Evolutionary conservation across 2,113 vertebrate genomes (phyloP).

Genomic region (Takifugu flavidus): DNA sequence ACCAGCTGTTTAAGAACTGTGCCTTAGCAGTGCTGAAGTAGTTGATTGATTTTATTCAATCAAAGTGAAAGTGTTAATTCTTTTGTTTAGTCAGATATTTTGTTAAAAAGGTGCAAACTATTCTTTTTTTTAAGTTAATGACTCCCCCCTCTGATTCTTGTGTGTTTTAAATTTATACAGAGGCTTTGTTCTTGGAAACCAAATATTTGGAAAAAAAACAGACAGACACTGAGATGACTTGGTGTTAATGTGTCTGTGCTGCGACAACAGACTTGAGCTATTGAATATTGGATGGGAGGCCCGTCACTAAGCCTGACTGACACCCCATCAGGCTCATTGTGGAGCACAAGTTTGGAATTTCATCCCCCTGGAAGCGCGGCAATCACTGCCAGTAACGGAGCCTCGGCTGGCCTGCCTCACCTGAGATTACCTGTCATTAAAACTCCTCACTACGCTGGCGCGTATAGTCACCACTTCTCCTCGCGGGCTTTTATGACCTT

Average conservation of each 20-base stretch:
- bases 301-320: conserved; percentile 74
- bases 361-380: conserved; percentile 61
- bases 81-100: background rate
- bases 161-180: conserved; percentile 32
- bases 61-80: background rate
- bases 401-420: conserved; percentile 54
- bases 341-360: conserved; percentile 75
- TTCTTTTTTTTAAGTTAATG: background rate
- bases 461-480: conserved; percentile 11
- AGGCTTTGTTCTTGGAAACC: conserved; percentile 56
- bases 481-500: conserved; percentile 12
- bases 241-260: conserved; percentile 36
- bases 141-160: background rate
- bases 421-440: conserved; percentile 69
- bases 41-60: background rate
- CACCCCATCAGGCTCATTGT: conserved; percentile 72
- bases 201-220: conserved; percentile 35
- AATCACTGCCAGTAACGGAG: conserved; percentile 73
- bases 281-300: conserved; percentile 80
- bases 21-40: background rate
- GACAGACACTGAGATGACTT: conserved; percentile 52
- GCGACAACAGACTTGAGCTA: conserved; percentile 67
- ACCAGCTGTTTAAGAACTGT: background rate
- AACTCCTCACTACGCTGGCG: conserved; percentile 31
- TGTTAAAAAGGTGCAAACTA: background rate